These are phyloP conservation scores for Laterallus jamaicensis DNA, from an alignment of 2,113 vertebrate species.

Conservation along the genomic window DNA sequence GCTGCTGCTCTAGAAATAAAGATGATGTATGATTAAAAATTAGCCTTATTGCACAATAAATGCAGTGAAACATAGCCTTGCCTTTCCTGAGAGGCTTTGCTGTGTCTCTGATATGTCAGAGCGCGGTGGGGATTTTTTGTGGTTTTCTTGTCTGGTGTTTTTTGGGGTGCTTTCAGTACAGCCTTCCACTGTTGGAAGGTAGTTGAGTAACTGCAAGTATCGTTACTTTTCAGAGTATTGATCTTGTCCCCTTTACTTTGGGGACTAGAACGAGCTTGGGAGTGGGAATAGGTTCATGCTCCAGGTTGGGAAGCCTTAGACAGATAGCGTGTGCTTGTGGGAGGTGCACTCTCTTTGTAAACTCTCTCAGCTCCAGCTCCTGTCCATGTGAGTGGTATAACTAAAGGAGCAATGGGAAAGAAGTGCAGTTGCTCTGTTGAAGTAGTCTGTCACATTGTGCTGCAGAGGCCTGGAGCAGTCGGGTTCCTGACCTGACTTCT, in stretches of 20 bases:
- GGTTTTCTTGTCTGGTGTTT: not conserved
- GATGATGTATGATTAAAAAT: not conserved
- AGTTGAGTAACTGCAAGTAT: not conserved
- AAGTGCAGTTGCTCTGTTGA: not conserved
- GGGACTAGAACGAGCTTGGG: not conserved
- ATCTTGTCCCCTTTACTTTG: not conserved
- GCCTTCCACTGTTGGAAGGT: not conserved
- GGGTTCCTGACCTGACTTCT: not conserved
- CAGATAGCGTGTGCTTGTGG: rapidly evolving
- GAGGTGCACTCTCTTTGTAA: not conserved
- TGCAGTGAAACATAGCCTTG: not conserved
- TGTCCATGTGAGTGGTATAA: not conserved
- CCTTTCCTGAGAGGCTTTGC: not conserved
- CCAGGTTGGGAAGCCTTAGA: not conserved
- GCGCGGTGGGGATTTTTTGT: not conserved
- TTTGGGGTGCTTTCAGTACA: not conserved
- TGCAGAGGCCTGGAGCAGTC: not conserved
- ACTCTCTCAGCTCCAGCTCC: not conserved
- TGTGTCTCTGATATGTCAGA: not conserved
- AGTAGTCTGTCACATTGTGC: not conserved
- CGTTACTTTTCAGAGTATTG: not conserved
- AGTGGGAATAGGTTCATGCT: not conserved
- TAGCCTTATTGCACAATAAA: not conserved
- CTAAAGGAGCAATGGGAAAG: not conserved
- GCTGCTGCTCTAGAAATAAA: not conserved